Percentiles rank a stretch among this genome's conserved stretches.
phyloP scores from a whole-genome alignment of 1,140 invertebrate genomes.

The Bombus difficillimus region DNA sequence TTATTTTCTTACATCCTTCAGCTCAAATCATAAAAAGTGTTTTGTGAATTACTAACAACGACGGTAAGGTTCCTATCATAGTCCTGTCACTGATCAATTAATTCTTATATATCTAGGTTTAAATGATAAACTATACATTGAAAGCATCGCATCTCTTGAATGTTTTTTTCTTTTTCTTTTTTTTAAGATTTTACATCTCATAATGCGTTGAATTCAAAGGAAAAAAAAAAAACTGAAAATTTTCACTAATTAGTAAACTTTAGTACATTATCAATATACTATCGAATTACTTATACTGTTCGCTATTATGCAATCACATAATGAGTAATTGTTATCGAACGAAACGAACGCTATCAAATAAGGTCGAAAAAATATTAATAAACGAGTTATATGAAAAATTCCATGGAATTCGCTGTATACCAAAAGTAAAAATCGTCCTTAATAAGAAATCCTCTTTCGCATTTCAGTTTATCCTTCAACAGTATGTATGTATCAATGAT shows the following conservation, averaged over 20 bases:
- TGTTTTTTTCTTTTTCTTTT: not conserved
- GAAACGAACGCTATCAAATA: not conserved
- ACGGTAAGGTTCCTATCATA: slow-evolving; percentile 71
- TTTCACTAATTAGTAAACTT: not conserved
- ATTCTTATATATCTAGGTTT: slow-evolving; percentile 52
- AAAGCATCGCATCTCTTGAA: slow-evolving; percentile 39
- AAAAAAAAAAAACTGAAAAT: slow-evolving; percentile 31
- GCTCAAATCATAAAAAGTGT: slow-evolving; percentile 65
- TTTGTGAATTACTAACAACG: slow-evolving; percentile 73
- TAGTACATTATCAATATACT: slow-evolving; percentile 34
- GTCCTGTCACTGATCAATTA: slow-evolving; percentile 69
- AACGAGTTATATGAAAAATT: slow-evolving; percentile 1
- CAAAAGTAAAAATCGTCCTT: slow-evolving; percentile 15
- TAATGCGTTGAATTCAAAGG: slow-evolving; percentile 19
- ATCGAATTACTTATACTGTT: slow-evolving; percentile 32
- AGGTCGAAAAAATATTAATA: slow-evolving; percentile 23
- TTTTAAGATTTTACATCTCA: slow-evolving; percentile 14
- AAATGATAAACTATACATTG: slow-evolving; percentile 57
- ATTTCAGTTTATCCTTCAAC: slow-evolving; percentile 16
- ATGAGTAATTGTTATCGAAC: slow-evolving; percentile 29
- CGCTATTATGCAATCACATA: slow-evolving; percentile 7
- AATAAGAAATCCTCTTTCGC: slow-evolving; percentile 1
- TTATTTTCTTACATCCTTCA: slow-evolving; percentile 59
- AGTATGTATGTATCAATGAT: slow-evolving; percentile 38
- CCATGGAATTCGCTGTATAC: slow-evolving; percentile 12